Percentiles rank a stretch among this genome's conserved stretches.
phyloP scores from a whole-genome alignment of 1,140 invertebrate species.

The Drosophila tropicalis region DNA sequence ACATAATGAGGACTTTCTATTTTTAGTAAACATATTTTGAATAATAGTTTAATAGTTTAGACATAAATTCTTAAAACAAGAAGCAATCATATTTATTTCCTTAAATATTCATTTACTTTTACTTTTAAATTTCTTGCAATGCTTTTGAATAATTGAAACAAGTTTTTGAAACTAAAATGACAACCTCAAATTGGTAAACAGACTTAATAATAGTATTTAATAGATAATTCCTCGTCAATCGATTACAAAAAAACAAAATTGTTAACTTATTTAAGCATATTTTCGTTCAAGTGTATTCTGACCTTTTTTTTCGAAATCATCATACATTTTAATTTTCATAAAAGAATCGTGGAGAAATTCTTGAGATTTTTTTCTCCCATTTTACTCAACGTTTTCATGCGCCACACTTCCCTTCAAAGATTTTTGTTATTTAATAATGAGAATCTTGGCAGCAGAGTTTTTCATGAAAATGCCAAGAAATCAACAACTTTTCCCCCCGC shows the following conservation, averaged over 20 bases:
- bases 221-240: too few relatives aligned
- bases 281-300: background rate
- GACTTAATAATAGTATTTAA: too few relatives aligned
- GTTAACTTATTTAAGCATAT: background rate
- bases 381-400: background rate
- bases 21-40: too few relatives aligned
- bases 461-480: conserved; percentile 51
- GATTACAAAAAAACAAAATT: background rate
- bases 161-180: too few relatives aligned
- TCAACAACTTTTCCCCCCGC: conserved; percentile 33
- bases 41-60: too few relatives aligned
- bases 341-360: background rate
- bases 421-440: conserved; percentile 45
- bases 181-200: too few relatives aligned
- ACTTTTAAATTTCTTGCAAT: too few relatives aligned
- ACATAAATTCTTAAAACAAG: too few relatives aligned
- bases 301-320: background rate
- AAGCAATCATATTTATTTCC: too few relatives aligned
- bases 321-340: conserved; percentile 12
- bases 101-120: too few relatives aligned
- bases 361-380: conserved; percentile 12
- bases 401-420: background rate
- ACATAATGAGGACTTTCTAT: too few relatives aligned
- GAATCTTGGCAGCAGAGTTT: conserved; percentile 38
- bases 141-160: too few relatives aligned